Base-by-base conservation (phyloP, 53 echinoderm and acorn worm genomes). In the Glandiceps talaboti region DNA sequence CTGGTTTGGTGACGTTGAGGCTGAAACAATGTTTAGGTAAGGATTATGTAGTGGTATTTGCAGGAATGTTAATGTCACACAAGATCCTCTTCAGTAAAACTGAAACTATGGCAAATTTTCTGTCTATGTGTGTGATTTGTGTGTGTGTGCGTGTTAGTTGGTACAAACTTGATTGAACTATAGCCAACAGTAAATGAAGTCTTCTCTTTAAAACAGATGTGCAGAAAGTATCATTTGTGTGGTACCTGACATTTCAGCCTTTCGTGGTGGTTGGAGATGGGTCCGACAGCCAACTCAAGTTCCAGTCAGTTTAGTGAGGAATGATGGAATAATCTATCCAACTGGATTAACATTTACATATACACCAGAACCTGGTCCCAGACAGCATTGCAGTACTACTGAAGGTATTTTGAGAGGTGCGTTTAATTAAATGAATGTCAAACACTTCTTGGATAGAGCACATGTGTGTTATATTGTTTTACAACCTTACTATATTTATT, bases 1-100 rank as follows among this genome's bases (percentile, higher is more conserved):
- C 14, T 99, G 99, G 99, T 99, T 99, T 85, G 99, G 99, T 1
- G 89, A 91, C 77, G 99, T 99, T n/a, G 99, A 99, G 74, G 99
- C 99, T 30, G 99, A 91, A 74, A 99, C 99, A 0, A 99, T 99
- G 99, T 99, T 89, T 86, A 99, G 99, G 99, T 99, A 33, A 64
- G 89, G 28, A n/a, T n/a, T n/a, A n/a, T n/a, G n/a, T n/a, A n/a
- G n/a, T n/a, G n/a, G n/a, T n/a, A n/a, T n/a, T n/a, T n/a, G n/a
- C n/a, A n/a, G n/a, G n/a, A n/a, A n/a, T n/a, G n/a, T n/a, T n/a
- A n/a, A n/a, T n/a, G n/a, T n/a, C n/a, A n/a, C n/a, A n/a, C n/a
- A n/a, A n/a, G n/a, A n/a, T n/a, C n/a, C n/a, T n/a, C n/a, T n/a
- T n/a, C n/a, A n/a, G n/a, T n/a, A n/a, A n/a, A n/a, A n/a, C n/a